Evolutionary conservation across 1,140 invertebrate genomes (phyloP).

Genomic region (Mylabris phalerata): DNA sequence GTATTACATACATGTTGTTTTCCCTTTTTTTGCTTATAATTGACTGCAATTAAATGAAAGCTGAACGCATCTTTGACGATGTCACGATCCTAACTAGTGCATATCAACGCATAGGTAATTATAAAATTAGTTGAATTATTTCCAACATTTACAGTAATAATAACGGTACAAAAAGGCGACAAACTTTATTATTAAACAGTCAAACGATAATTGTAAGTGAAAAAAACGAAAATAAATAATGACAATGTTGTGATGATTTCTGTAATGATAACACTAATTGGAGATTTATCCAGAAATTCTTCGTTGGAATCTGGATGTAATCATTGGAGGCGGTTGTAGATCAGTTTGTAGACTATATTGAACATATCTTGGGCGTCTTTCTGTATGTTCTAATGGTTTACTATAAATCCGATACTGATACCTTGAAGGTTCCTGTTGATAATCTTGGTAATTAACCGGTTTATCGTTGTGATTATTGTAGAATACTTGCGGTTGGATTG

Average conservation of each 20-base stretch:
- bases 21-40: too few relatives aligned
- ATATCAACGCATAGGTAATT: neutral
- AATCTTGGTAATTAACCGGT: neutral
- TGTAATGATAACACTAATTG: too few relatives aligned
- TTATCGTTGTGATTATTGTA: slow-evolving; percentile 2
- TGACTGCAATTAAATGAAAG: too few relatives aligned
- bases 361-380: slow-evolving; percentile 5
- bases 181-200: too few relatives aligned
- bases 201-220: too few relatives aligned
- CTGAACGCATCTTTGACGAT: neutral
- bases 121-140: neutral
- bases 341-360: slow-evolving; percentile 9
- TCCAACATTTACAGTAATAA: too few relatives aligned
- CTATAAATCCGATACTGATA: slow-evolving; percentile 1
- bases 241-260: too few relatives aligned
- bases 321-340: slow-evolving; percentile 16
- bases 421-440: too few relatives aligned
- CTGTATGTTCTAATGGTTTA: slow-evolving; percentile 1
- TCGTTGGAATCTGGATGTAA: neutral
- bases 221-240: too few relatives aligned
- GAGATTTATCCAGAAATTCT: neutral
- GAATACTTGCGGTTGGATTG: neutral
- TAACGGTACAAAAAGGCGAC: too few relatives aligned
- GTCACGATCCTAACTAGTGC: neutral
- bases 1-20: too few relatives aligned